Base-by-base conservation (phyloP, 2,113 vertebrate species). In the Thamnophis sirtalis region DNA sequence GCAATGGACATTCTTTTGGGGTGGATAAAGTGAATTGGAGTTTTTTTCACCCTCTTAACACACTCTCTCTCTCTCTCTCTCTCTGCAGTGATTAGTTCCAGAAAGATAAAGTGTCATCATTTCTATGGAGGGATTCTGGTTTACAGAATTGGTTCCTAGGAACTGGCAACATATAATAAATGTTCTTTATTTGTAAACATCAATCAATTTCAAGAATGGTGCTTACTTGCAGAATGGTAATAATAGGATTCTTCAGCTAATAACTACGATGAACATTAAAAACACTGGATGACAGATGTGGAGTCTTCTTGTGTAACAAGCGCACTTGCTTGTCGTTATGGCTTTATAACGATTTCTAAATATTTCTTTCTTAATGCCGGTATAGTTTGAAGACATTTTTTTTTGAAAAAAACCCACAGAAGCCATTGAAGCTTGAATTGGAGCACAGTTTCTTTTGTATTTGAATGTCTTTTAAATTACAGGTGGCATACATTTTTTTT, bases 151-250 rank as follows among this genome's bases (percentile, higher is more conserved):
- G 93, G 92, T 93, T 93, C 93, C 96, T 94, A 95, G 94, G 97
- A 97, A 93, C 9, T 96, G 96, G 96, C 95, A 97, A 96, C 94
- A 90, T 96, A 91, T 96, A 97, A 97, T 96, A 96, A 94, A 96
- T 95, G 93, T 94, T 93, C 90, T 97, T 97, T 96, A 96, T 97
- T 97, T 94, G 93, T 89, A 96, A 97, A 96, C 95, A 97, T 97
- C 97, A 96, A 96, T 97, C 96, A 97, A 92, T 95, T 97, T 96
- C 96, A 96, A 97, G 96, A 97, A 95, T 94, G 93, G 96, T 95
- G 97, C 93, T 91, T 95, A 92, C 95, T 97, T 93, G 93, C 90
- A 92, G 93, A 97, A 97, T 48, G 33, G 91, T 91, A 96, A 97
- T 94, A 96, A 97, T 92, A 95, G 96, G 96, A 96, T 96, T 94